Evolutionary conservation across 2,797 vertebrate species (phyloP).

Genomic region (Cossypha caffra): DNA sequence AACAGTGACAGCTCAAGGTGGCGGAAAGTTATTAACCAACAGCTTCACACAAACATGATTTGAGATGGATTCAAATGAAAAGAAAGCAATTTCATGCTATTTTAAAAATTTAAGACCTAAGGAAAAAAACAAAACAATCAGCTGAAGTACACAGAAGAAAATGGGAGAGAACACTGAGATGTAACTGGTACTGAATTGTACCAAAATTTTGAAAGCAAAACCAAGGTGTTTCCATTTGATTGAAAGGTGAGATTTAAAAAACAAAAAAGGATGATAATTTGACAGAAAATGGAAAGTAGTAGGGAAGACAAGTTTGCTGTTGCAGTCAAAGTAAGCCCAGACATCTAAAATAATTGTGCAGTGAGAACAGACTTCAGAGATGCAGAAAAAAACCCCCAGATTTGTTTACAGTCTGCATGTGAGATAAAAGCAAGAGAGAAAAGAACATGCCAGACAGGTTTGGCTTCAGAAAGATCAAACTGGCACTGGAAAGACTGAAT

Average conservation of each 20-base stretch:
- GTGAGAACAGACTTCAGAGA: conserved; percentile 6
- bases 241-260: not conserved
- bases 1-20: not conserved
- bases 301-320: not conserved
- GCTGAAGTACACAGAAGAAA: not conserved
- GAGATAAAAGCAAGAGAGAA: not conserved
- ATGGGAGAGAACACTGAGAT: not conserved
- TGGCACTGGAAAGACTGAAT: not conserved
- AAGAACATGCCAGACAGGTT: not conserved
- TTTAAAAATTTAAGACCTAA: not conserved
- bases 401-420: conserved; percentile 3
- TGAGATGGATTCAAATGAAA: not conserved
- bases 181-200: not conserved
- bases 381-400: not conserved
- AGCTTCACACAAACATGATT: not conserved
- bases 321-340: not conserved
- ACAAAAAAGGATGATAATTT: not conserved
- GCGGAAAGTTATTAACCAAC: not conserved
- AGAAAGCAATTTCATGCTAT: not conserved
- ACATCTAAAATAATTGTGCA: conserved; percentile 8
- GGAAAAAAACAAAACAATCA: not conserved
- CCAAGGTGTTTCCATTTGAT: not conserved
- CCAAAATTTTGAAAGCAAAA: not conserved
- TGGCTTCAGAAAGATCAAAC: not conserved
- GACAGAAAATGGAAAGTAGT: not conserved